These are phyloP conservation scores for Cephus pygmeus DNA, from an alignment of 2,888 invertebrate genomes.

Conservation along the genomic window DNA sequence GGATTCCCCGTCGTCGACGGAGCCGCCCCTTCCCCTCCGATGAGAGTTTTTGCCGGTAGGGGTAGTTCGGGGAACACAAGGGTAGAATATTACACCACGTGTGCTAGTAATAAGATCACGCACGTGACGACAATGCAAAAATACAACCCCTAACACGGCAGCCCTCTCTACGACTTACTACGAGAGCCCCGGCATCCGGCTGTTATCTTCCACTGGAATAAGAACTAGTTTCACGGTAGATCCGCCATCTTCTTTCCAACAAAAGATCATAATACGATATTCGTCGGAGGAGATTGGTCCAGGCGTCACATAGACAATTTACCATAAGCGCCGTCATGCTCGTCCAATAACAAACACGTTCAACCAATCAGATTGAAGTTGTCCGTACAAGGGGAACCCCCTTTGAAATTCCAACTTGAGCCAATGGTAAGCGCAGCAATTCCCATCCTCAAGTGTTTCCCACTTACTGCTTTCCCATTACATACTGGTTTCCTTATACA, in stretches of 20 bases:
- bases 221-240: background rate
- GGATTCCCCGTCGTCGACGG: constrained; percentile 10
- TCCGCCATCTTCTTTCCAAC: background rate
- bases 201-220: background rate
- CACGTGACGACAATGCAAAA: constrained; percentile 64
- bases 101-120: constrained; percentile 62
- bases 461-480: background rate
- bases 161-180: background rate
- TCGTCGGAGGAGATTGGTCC: background rate
- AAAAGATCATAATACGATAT: background rate
- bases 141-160: constrained; percentile 27
- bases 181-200: background rate
- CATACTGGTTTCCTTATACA: background rate
- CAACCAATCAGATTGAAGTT: background rate
- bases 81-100: constrained; percentile 63
- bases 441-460: background rate
- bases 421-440: background rate
- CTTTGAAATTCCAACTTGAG: background rate
- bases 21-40: background rate
- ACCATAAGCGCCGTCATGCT: background rate
- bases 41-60: constrained; percentile 7
- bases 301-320: background rate
- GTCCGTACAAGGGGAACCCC: background rate
- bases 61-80: constrained; percentile 20
- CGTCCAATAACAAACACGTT: background rate